Percentiles rank a stretch among this genome's conserved stretches.
phyloP scores from a whole-genome alignment of 2,888 invertebrate species.

The Luperina testacea region DNA sequence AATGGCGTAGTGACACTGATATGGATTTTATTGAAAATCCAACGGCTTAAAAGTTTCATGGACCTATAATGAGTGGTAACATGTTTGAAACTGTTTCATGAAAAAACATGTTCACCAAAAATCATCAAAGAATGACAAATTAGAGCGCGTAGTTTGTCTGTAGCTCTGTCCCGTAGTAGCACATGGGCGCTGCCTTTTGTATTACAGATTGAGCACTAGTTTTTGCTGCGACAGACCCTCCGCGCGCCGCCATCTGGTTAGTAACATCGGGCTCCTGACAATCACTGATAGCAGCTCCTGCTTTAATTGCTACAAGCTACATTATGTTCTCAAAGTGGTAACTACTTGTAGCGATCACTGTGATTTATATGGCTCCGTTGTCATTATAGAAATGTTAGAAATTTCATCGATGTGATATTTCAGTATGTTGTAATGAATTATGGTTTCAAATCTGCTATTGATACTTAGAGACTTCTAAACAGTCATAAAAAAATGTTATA shows the following conservation, averaged over 20 bases:
- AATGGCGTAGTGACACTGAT: neutral
- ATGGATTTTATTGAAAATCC: neutral
- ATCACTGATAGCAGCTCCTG: slow-evolving; percentile 81
- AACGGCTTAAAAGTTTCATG: neutral
- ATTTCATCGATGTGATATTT: slow-evolving; percentile 18
- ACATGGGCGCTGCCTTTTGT: slow-evolving; percentile 58
- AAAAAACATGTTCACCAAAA: neutral
- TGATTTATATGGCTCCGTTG: slow-evolving; percentile 66
- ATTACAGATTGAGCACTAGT: slow-evolving; percentile 62
- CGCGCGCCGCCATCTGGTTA: slow-evolving; percentile 87
- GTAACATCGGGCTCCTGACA: slow-evolving; percentile 85
- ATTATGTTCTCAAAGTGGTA: slow-evolving; percentile 68
- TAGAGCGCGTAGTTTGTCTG: slow-evolving; percentile 18
- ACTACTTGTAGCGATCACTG: slow-evolving; percentile 65
- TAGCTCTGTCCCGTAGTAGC: slow-evolving; percentile 8
- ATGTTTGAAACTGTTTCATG: neutral
- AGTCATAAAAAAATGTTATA: neutral
- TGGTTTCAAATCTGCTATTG: neutral
- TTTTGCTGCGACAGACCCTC: slow-evolving; percentile 83
- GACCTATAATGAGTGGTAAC: neutral
- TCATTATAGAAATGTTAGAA: slow-evolving; percentile 40
- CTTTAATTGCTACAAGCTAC: slow-evolving; percentile 71
- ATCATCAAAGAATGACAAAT: slow-evolving; percentile 21
- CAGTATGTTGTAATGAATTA: neutral
- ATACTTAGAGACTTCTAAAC: neutral